Evolutionary conservation across 2,113 vertebrate genomes (phyloP).

Genomic region (Herpetotheres cachinnans): DNA sequence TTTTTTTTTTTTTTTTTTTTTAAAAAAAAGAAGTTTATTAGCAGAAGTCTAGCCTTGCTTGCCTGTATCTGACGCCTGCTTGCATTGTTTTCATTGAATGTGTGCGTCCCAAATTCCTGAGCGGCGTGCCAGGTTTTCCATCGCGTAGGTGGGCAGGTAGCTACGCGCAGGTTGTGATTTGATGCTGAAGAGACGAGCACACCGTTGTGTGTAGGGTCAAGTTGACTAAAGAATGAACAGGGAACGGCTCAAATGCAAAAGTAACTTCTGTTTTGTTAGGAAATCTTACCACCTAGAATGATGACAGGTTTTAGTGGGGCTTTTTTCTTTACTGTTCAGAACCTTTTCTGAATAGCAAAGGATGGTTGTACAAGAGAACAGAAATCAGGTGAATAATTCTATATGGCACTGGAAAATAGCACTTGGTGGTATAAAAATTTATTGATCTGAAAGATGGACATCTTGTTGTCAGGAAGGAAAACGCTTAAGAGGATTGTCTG

Average conservation of each 20-base stretch:
- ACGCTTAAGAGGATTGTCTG: not conserved
- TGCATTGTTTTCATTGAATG: not conserved
- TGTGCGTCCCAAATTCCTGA: not conserved
- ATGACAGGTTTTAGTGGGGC: not conserved
- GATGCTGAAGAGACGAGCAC: not conserved
- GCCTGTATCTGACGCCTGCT: not conserved
- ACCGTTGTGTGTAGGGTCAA: not conserved
- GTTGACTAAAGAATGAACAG: not conserved
- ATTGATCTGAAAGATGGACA: not conserved
- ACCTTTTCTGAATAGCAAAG: not conserved
- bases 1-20: not conserved
- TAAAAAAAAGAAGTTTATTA: not conserved
- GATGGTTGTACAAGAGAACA: not conserved
- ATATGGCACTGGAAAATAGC: not conserved
- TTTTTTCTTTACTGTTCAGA: not conserved
- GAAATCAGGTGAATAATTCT: not conserved
- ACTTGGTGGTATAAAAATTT: not conserved
- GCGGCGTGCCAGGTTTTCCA: not conserved
- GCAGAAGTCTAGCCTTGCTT: not conserved
- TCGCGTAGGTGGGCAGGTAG: not conserved
- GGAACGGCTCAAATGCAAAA: not conserved
- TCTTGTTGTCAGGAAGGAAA: not conserved
- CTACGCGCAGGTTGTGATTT: not conserved
- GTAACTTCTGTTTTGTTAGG: not conserved
- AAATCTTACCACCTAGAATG: not conserved